Percentiles rank a stretch among this genome's conserved stretches.
These are phyloP conservation scores for Drosophila monieri DNA, from an alignment of 2,888 invertebrate species.

Conservation along the genomic window DNA sequence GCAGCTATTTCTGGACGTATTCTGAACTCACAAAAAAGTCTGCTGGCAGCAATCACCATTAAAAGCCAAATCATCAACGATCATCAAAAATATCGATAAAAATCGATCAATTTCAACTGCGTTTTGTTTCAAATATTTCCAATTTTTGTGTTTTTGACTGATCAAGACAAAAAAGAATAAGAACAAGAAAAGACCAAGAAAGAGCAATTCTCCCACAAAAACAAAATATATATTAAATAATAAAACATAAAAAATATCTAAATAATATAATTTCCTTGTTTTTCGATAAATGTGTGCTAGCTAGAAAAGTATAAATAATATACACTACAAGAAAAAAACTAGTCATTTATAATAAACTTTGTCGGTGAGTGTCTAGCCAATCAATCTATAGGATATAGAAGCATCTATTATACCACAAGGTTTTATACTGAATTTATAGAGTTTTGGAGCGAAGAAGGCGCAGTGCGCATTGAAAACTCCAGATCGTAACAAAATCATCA, in stretches of 20 bases:
- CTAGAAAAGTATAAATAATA: slow-evolving; percentile 28
- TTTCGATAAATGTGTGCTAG: slow-evolving; percentile 39
- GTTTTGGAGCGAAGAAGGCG: slow-evolving; percentile 20
- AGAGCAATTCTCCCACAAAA: slow-evolving; percentile 45
- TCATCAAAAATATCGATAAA: slow-evolving; percentile 7
- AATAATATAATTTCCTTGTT: slow-evolving; percentile 39
- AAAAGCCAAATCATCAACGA: slow-evolving; percentile 18
- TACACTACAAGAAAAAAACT: slow-evolving; percentile 8
- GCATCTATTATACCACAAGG: slow-evolving; percentile 52
- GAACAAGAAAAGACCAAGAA: slow-evolving; percentile 29
- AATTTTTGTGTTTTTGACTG: slow-evolving; percentile 30
- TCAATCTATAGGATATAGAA: slow-evolving; percentile 38
- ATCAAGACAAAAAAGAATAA: slow-evolving; percentile 3
- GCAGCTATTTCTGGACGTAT: slow-evolving; percentile 49
- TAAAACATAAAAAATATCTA: slow-evolving; percentile 14
- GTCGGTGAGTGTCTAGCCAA: slow-evolving; percentile 45
- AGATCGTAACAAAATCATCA: slow-evolving; percentile 18
- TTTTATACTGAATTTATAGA: slow-evolving; percentile 78
- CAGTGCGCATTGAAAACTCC: slow-evolving; percentile 35
- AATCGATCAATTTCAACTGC: slow-evolving; percentile 11
- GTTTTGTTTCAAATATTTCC: slow-evolving; percentile 11
- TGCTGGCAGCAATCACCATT: slow-evolving; percentile 59
- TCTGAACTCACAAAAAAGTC: slow-evolving; percentile 51
- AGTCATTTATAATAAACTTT: slow-evolving; percentile 20
- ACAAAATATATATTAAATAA: slow-evolving; percentile 14